phyloP scores from a whole-genome alignment of 2,113 vertebrate species.

The Recurvirostra avosetta region DNA sequence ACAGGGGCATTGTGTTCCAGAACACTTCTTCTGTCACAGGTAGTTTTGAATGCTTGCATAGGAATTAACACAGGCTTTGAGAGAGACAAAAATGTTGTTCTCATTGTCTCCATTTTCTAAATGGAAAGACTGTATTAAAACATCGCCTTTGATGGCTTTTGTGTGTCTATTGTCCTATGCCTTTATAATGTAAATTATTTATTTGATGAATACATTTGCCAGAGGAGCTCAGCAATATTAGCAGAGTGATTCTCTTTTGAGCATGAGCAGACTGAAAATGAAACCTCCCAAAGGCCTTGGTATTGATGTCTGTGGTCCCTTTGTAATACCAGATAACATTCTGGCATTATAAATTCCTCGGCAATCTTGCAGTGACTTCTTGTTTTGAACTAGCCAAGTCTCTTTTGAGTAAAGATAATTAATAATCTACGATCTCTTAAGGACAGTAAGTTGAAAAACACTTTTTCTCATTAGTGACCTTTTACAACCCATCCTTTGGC shows the following conservation, averaged over 20 bases:
- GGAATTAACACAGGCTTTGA: not conserved
- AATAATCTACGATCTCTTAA: conserved; percentile 59
- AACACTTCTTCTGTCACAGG: not conserved
- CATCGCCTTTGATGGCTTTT: conserved; percentile 24
- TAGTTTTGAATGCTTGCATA: not conserved
- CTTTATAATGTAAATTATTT: conserved; percentile 72
- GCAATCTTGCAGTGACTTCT: not conserved
- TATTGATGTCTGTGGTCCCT: not conserved
- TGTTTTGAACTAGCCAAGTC: not conserved
- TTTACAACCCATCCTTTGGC: not conserved
- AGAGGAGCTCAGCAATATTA: not conserved
- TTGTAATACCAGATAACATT: not conserved
- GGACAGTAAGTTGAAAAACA: conserved; percentile 17
- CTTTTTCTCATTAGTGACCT: conserved; percentile 52
- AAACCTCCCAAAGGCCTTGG: not conserved
- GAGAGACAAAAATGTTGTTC: not conserved
- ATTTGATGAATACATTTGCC: conserved; percentile 54
- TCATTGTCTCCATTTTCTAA: not conserved
- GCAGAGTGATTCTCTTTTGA: not conserved
- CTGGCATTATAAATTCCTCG: not conserved
- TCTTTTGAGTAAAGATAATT: conserved; percentile 48
- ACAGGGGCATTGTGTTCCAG: not conserved
- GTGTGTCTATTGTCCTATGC: not conserved
- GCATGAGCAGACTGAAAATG: not conserved
- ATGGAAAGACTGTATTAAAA: not conserved